Evolutionary conservation across 2,888 invertebrate species (phyloP).

Genomic region (Heliconius hortense): DNA sequence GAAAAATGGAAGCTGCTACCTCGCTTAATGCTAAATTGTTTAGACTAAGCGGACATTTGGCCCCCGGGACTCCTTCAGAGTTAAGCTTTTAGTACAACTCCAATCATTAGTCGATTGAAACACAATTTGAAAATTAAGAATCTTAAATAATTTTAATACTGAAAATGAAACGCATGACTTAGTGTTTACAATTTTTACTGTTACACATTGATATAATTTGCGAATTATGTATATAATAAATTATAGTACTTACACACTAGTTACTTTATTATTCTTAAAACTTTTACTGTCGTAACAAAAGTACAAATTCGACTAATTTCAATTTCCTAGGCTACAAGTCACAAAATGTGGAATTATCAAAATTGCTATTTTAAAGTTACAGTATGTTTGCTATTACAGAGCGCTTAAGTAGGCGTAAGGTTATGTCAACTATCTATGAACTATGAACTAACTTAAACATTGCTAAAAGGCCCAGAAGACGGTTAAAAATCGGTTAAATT

Average conservation of each 20-base stretch:
- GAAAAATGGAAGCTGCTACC: slow-evolving; percentile 75
- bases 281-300: slow-evolving; percentile 11
- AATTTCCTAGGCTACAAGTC: not conserved
- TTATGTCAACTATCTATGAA: not conserved
- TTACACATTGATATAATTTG: slow-evolving; percentile 21
- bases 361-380: slow-evolving; percentile 15
- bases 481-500: not conserved
- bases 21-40: slow-evolving; percentile 68
- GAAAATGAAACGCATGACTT: slow-evolving; percentile 12
- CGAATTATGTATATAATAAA: slow-evolving; percentile 24
- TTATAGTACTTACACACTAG: slow-evolving; percentile 13
- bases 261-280: slow-evolving; percentile 7
- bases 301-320: not conserved
- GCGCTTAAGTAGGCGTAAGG: not conserved
- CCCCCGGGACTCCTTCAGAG: slow-evolving; percentile 59
- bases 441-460: slow-evolving; percentile 14
- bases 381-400: slow-evolving; percentile 1
- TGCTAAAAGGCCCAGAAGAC: slow-evolving; percentile 3
- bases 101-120: not conserved
- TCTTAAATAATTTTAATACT: not conserved
- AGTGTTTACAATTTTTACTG: slow-evolving; percentile 16
- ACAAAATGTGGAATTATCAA: not conserved
- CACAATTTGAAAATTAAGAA: not conserved
- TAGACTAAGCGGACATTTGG: slow-evolving; percentile 66
- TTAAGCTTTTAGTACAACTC: slow-evolving; percentile 53